These are phyloP conservation scores for Neocrepidodera transversa DNA, from an alignment of 2,888 invertebrate genomes.

Conservation along the genomic window DNA sequence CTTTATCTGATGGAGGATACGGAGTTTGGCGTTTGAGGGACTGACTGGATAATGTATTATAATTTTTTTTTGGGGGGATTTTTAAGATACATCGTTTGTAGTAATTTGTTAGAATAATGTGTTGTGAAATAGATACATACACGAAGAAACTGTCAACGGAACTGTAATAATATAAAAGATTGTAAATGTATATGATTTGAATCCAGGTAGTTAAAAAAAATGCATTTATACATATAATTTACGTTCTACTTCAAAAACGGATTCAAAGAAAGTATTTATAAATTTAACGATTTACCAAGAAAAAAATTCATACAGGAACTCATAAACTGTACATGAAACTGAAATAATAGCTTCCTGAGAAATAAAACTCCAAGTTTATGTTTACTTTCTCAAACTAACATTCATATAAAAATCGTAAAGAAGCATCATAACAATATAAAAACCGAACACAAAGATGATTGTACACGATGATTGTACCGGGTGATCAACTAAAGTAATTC, in stretches of 20 bases:
- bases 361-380: not conserved
- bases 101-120: not conserved
- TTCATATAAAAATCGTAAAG: not conserved
- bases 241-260: not conserved
- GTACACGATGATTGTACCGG: too few species aligned
- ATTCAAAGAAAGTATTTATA: not conserved
- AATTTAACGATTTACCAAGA: not conserved
- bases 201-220: too few species aligned
- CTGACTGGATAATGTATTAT: not conserved
- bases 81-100: not conserved
- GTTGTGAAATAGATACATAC: too few species aligned
- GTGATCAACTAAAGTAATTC: too few species aligned
- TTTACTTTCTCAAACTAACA: not conserved
- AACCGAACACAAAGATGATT: too few species aligned
- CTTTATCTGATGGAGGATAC: constrained; percentile 13
- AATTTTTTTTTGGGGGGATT: not conserved
- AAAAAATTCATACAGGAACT: not conserved
- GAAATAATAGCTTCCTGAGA: not conserved
- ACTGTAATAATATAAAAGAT: too few species aligned
- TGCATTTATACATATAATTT: too few species aligned
- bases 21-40: not conserved
- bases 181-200: too few species aligned
- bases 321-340: not conserved
- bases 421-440: not conserved
- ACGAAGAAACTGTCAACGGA: too few species aligned